A percentile compares a stretch with the other conserved stretches of the same genome.
Evolutionary conservation across 2,888 invertebrate species (phyloP).

Genomic region (Athripsodes cinereus): DNA sequence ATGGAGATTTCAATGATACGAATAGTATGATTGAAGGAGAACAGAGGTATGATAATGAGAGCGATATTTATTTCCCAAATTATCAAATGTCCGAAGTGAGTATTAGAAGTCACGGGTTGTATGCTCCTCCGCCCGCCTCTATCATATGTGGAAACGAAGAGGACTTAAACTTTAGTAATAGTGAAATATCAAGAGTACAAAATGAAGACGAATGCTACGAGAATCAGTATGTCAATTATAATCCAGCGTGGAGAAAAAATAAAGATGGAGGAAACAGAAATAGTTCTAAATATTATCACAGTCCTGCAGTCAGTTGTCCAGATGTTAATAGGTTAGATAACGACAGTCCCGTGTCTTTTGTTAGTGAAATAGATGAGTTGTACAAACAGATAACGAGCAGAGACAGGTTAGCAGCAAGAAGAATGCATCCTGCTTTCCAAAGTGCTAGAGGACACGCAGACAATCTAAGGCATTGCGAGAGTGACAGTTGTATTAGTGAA

Average conservation of each 20-base stretch:
- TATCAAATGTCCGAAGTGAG: constrained; percentile 61
- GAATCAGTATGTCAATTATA: constrained; percentile 52
- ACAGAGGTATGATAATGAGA: constrained; percentile 51
- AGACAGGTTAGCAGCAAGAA: constrained; percentile 35
- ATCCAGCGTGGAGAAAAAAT: constrained; percentile 44
- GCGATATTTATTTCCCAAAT: constrained; percentile 54
- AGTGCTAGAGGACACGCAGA: constrained; percentile 45
- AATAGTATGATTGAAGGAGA: constrained; percentile 47
- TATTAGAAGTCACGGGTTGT: constrained; percentile 57
- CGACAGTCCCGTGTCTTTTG: constrained; percentile 41
- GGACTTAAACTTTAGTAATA: constrained; percentile 37
- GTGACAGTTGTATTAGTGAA: constrained; percentile 49
- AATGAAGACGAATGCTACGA: constrained; percentile 47
- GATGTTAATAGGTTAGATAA: constrained; percentile 44
- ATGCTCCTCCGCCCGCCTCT: constrained; percentile 54
- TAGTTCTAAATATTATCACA: constrained; percentile 41
- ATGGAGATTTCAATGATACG: constrained; percentile 40
- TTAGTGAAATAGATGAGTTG: constrained; percentile 60
- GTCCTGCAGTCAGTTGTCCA: constrained; percentile 44
- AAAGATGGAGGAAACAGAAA: constrained; percentile 40
- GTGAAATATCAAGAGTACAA: constrained; percentile 21
- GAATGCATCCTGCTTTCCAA: constrained; percentile 36
- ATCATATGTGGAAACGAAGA: constrained; percentile 49
- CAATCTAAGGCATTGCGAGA: constrained; percentile 42
- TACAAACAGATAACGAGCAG: constrained; percentile 61